A percentile compares a stretch with the other conserved stretches of the same genome.
phyloP scores from a whole-genome alignment of 2,797 vertebrate genomes.

The Schizopygopsis malacanthus region DNA sequence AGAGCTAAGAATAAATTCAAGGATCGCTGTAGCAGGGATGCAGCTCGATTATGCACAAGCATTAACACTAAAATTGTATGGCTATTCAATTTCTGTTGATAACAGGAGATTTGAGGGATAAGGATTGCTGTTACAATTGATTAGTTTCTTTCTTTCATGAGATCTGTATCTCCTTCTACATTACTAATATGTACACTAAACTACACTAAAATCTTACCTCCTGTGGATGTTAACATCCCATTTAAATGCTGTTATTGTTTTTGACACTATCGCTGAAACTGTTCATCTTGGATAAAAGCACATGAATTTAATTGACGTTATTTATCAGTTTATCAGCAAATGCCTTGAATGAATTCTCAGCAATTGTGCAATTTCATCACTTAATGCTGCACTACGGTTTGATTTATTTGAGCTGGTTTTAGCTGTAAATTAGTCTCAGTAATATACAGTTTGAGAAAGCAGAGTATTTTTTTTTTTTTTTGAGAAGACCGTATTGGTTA shows the following conservation, averaged over 20 bases:
- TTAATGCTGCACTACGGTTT: slow-evolving; percentile 37
- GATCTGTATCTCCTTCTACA: neutral
- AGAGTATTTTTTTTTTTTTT: slow-evolving; percentile 30
- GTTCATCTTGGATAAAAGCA: neutral
- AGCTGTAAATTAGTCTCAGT: slow-evolving; percentile 38
- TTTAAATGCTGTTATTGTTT: slow-evolving; percentile 20
- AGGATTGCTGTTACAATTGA: neutral
- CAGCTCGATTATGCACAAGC: neutral
- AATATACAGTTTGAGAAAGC: slow-evolving; percentile 47
- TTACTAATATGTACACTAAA: slow-evolving; percentile 31
- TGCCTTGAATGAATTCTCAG: slow-evolving; percentile 2
- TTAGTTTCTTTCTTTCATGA: neutral
- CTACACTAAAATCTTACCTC: neutral
- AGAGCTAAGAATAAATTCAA: neutral
- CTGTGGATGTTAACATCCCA: neutral
- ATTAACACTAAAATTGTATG: slow-evolving; percentile 9
- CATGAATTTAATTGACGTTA: neutral
- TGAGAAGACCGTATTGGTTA: slow-evolving; percentile 48
- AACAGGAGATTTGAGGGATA: neutral
- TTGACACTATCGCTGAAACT: neutral
- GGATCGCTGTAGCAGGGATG: neutral
- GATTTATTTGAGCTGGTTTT: slow-evolving; percentile 38
- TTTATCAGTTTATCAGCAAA: slow-evolving; percentile 16
- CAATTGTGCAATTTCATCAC: slow-evolving; percentile 28
- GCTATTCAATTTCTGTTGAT: neutral